A percentile compares a stretch with the other conserved stretches of the same genome.
phyloP scores from a whole-genome alignment of 2,888 invertebrate genomes.

The Julus scandinavius region DNA sequence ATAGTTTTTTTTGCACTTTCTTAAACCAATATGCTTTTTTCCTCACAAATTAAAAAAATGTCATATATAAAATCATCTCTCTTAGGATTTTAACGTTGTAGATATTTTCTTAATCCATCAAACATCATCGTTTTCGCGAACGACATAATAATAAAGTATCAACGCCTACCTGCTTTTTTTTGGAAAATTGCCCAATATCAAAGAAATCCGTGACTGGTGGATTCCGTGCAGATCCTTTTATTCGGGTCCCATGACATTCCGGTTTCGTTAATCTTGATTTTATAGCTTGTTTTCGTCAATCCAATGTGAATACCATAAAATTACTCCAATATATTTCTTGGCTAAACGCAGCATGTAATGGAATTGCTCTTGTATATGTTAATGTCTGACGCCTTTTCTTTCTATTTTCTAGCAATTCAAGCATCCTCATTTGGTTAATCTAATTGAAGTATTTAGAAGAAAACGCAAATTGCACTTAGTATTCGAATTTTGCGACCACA shows the following conservation, averaged over 20 bases:
- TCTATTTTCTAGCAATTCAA: conserved; percentile 83
- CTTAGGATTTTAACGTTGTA: no score
- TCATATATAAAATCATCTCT: no score
- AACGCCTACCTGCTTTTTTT: conserved; percentile 13
- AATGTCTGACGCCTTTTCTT: background rate
- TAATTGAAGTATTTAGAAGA: conserved; percentile 96
- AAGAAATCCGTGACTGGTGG: background rate
- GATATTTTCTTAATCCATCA: no score
- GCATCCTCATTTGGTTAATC: conserved; percentile 96
- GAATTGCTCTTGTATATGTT: background rate
- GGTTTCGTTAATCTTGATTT: conserved; percentile 23
- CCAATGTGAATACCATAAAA: background rate
- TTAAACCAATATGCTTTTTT: no score
- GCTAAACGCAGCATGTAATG: background rate
- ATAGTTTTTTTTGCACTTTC: no score
- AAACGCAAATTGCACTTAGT: conserved; percentile 96
- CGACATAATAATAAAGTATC: no score
- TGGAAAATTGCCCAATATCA: conserved; percentile 26
- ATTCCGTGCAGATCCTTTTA: conserved; percentile 24
- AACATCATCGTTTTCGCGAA: no score
- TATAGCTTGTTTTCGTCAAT: background rate
- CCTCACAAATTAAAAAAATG: no score
- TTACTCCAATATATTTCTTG: background rate
- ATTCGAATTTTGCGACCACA: conserved; percentile 98
- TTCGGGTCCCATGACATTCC: conserved; percentile 46